Percentiles rank a stretch among this genome's conserved stretches.
These are phyloP conservation scores for Pteropus rufus DNA, from an alignment of 2,797 vertebrate species.

Conservation along the genomic window DNA sequence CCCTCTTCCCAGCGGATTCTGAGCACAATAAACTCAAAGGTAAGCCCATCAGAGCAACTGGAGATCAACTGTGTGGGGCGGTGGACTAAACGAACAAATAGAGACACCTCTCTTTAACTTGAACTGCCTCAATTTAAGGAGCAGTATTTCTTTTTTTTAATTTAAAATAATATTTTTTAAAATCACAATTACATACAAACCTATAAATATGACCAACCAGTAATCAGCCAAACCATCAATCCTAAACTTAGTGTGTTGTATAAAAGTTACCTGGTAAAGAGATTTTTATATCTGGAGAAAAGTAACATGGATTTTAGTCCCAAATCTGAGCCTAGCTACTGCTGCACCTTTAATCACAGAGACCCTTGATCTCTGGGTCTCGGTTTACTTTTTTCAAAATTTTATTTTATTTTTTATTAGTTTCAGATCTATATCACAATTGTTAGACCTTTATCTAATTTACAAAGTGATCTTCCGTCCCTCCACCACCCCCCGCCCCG, in stretches of 20 bases:
- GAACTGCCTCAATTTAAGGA: background rate
- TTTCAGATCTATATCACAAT: too few species aligned
- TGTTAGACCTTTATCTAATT: too few species aligned
- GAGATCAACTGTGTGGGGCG: too few species aligned
- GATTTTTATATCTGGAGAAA: background rate
- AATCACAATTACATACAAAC: background rate
- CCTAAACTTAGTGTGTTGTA: background rate
- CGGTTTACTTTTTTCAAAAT: background rate
- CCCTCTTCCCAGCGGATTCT: constrained; percentile 98
- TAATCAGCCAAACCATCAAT: background rate
- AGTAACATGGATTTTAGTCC: background rate
- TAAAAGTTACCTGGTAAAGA: background rate
- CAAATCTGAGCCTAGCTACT: background rate
- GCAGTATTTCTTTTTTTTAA: background rate
- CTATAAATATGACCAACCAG: background rate
- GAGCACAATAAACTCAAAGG: constrained; percentile 99
- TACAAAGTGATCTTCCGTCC: too few species aligned
- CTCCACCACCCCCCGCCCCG: too few species aligned
- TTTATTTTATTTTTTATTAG: too few species aligned
- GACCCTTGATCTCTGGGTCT: background rate
- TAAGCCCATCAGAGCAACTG: constrained; percentile 74
- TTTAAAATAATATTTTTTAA: background rate
- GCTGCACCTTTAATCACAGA: background rate
- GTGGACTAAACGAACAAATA: background rate
- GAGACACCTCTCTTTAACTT: background rate